phyloP scores from a whole-genome alignment of 2,113 vertebrate species.

The Phoenicopterus ruber region DNA sequence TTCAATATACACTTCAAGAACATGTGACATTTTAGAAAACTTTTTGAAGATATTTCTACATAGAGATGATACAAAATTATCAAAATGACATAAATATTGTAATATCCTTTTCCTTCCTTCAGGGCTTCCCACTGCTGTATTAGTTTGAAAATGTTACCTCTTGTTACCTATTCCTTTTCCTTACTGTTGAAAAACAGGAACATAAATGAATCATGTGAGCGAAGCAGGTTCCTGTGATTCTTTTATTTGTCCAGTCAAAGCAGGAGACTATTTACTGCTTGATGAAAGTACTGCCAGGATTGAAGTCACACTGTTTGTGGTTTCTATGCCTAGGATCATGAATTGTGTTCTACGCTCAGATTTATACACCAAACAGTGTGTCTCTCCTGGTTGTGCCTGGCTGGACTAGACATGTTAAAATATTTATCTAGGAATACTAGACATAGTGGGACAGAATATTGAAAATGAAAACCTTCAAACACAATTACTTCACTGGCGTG shows the following conservation, averaged over 20 bases:
- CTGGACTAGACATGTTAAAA: not conserved
- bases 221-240: not conserved
- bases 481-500: not conserved
- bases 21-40: not conserved
- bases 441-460: not conserved
- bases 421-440: not conserved
- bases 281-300: constrained; percentile 38
- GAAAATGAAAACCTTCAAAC: not conserved
- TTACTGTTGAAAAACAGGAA: not conserved
- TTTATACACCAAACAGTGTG: not conserved
- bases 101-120: not conserved
- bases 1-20: not conserved
- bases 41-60: not conserved
- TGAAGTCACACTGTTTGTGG: constrained; percentile 23
- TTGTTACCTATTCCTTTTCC: not conserved
- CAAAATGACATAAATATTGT: not conserved
- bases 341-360: not conserved
- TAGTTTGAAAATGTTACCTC: not conserved
- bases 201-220: not conserved
- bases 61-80: not conserved
- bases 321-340: not conserved
- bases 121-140: not conserved
- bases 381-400: not conserved
- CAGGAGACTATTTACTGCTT: not conserved
- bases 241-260: not conserved